Evolutionary conservation across 2,888 invertebrate species (phyloP).

Genomic region (Cryptus armator): DNA sequence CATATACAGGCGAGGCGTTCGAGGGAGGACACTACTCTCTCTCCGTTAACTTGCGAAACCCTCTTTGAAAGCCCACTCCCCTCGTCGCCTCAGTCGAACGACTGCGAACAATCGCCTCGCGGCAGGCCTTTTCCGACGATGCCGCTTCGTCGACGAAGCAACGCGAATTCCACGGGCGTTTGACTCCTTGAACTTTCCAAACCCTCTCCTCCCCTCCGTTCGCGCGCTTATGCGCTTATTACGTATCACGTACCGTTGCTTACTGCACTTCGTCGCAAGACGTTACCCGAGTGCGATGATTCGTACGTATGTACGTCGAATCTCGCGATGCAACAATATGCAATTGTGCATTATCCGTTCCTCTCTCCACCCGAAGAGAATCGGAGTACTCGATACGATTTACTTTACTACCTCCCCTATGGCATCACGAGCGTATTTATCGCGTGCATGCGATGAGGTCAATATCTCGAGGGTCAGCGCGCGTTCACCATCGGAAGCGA

Average conservation of each 20-base stretch:
- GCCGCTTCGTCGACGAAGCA: slow-evolving; percentile 62
- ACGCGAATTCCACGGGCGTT: slow-evolving; percentile 68
- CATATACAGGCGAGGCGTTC: slow-evolving; percentile 30
- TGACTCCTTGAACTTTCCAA: slow-evolving; percentile 68
- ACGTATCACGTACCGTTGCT: slow-evolving; percentile 52
- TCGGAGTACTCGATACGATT: background rate
- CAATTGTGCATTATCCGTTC: background rate
- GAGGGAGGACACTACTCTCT: slow-evolving; percentile 10
- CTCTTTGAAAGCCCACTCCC: slow-evolving; percentile 29
- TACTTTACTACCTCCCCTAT: background rate
- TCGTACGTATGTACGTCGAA: background rate
- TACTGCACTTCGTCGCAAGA: background rate
- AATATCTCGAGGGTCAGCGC: slow-evolving; percentile 52
- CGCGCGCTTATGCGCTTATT: slow-evolving; percentile 63
- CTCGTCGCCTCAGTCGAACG: slow-evolving; percentile 28
- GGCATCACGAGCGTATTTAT: background rate
- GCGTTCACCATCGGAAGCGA: slow-evolving; percentile 36
- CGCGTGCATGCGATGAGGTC: slow-evolving; percentile 40
- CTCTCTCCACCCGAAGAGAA: background rate
- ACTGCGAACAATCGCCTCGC: slow-evolving; percentile 50
- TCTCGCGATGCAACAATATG: slow-evolving; percentile 2
- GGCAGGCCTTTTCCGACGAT: slow-evolving; percentile 42
- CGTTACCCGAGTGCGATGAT: slow-evolving; percentile 6
- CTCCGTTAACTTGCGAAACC: slow-evolving; percentile 39
- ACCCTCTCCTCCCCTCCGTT: too few species aligned